phyloP scores from a whole-genome alignment of 2,797 vertebrate species.

The Hippopotamyrus pictus region DNA sequence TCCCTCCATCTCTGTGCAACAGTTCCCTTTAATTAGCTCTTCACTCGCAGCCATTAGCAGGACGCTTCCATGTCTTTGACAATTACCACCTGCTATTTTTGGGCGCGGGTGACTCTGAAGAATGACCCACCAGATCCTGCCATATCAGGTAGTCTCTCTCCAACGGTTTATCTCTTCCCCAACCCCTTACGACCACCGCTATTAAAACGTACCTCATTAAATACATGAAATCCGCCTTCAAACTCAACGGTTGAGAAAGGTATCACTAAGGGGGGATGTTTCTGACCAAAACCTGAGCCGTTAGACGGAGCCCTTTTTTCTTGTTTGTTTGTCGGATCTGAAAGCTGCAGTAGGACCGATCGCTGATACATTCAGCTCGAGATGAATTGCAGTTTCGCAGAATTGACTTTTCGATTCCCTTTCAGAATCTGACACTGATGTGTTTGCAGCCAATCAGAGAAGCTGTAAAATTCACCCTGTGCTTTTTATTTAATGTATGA shows the following conservation, averaged over 20 bases:
- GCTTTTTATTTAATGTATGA: background rate
- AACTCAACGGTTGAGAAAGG: background rate
- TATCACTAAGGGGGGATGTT: background rate
- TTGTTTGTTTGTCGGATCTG: background rate
- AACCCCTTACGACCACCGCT: background rate
- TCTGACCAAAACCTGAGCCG: conserved; percentile 12
- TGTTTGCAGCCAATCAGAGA: background rate
- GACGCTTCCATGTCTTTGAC: conserved; percentile 70
- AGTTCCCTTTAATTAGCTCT: conserved; percentile 72
- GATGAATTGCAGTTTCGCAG: background rate
- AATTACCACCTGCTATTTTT: conserved; percentile 67
- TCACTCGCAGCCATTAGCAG: conserved; percentile 72
- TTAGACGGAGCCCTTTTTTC: conserved; percentile 1
- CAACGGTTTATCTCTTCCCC: background rate
- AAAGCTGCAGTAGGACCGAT: background rate
- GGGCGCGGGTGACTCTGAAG: conserved; percentile 51
- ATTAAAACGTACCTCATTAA: background rate
- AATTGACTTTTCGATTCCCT: background rate
- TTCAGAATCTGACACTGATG: background rate
- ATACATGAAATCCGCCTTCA: background rate
- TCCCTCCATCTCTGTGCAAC: conserved; percentile 50
- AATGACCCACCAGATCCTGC: conserved; percentile 45
- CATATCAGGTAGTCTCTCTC: conserved; percentile 4
- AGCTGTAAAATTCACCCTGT: background rate
- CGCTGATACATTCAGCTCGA: background rate